A percentile compares a stretch with the other conserved stretches of the same genome.
Conservation (phyloP, 1,140 invertebrate species). For the Cotesia glomerata region DNA sequence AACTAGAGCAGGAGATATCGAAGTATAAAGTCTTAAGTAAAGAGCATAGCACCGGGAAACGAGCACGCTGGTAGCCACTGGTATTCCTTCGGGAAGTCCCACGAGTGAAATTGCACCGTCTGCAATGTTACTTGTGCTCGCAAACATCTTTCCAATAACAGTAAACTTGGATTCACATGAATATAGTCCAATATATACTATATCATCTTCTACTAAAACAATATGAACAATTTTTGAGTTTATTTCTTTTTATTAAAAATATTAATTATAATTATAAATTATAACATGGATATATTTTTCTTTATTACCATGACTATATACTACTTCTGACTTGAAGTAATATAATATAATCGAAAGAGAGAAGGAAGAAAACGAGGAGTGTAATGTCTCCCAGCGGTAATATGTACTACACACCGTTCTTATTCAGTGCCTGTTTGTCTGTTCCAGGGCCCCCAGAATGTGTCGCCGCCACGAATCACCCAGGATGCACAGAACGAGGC, state of each 20-base stretch:
- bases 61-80: not conserved
- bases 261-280: too few relatives aligned
- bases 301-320: not conserved
- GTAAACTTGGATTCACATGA: not conserved
- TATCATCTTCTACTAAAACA: not conserved
- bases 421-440: not conserved
- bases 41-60: not conserved
- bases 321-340: not conserved
- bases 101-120: conserved; percentile 1
- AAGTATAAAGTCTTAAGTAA: not conserved
- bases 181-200: not conserved
- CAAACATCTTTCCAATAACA: conserved; percentile 21
- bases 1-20: too few relatives aligned
- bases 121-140: not conserved
- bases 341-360: not conserved
- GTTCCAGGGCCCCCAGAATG: conserved; percentile 22
- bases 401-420: not conserved
- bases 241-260: too few relatives aligned
- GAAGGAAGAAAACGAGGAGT: not conserved
- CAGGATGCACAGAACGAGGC: conserved; percentile 44
- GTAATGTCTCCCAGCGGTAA: conserved; percentile 35
- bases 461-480: conserved; percentile 30
- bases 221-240: too few relatives aligned
- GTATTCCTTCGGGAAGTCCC: not conserved
- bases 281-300: too few relatives aligned